These are phyloP conservation scores for Uromys caudimaculatus DNA, from an alignment of 2,797 vertebrate species.

Conservation along the genomic window DNA sequence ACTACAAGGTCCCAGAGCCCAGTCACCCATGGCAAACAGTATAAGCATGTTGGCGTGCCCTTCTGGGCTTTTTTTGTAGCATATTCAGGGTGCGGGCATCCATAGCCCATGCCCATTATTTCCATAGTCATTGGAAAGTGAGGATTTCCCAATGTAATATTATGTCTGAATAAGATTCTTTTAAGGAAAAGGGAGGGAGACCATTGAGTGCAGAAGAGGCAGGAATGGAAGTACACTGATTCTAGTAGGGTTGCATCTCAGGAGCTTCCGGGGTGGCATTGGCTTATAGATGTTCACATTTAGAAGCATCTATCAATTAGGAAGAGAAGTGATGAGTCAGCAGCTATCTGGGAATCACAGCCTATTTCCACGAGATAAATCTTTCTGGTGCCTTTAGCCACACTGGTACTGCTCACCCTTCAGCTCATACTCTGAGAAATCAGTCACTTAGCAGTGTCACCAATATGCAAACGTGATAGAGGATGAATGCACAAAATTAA, in stretches of 20 bases:
- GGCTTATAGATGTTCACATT: neutral
- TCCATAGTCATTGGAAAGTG: neutral
- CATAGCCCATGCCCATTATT: neutral
- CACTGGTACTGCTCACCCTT: neutral
- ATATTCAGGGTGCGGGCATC: neutral
- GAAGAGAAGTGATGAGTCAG: neutral
- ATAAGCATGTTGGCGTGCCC: neutral
- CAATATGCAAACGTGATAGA: neutral
- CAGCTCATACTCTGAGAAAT: neutral
- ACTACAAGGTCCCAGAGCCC: neutral
- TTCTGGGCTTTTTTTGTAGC: neutral
- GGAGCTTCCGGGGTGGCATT: neutral
- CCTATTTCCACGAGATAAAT: neutral
- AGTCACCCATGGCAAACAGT: neutral
- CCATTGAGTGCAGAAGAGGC: neutral
- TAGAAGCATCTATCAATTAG: slow-evolving; percentile 44
- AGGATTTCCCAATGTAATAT: slow-evolving; percentile 5
- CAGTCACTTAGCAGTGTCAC: neutral
- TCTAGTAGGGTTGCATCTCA: neutral
- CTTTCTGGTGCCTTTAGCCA: neutral
- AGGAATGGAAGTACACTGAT: neutral
- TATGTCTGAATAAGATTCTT: neutral
- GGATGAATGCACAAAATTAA: neutral
- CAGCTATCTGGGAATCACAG: neutral
- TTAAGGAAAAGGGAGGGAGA: neutral